Base-by-base conservation (phyloP, 2,888 invertebrate species). In the Zygaena filipendulae region DNA sequence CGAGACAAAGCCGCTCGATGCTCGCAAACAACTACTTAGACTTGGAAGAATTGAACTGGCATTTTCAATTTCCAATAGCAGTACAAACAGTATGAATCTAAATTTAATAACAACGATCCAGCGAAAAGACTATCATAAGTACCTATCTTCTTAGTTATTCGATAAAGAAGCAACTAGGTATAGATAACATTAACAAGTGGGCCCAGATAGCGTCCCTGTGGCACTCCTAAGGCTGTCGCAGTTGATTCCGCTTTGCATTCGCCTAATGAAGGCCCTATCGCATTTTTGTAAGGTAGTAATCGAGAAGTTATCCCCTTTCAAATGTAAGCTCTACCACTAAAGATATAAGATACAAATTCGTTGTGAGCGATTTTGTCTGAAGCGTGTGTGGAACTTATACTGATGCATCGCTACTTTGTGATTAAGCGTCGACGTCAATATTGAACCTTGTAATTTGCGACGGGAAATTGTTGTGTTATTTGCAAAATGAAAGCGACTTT, bases 51-150 rank as follows among this genome's bases (percentile, higher is more conserved):
- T 60, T 52, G 58, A 50, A 50, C 47, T 32, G 45, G 31, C 31
- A 49, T 50, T 59, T 55, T 50, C 48, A 56, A 59, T 58, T 57
- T 50, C 47, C 50, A 47, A 54, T 56, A 59, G 58, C 54, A 52
- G 51, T 45, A 43, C 35, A 32, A n/a, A 14, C 33, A 30, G 33
- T 30, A 38, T 13, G 35, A 33, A 33, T 43, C 41, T 39, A 40
- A 43, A n/a, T n/a, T n/a, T n/a, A n/a, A n/a, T n/a, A n/a, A n/a
- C n/a, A n/a, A 35, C 33, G 37, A 20, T 27, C 32, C 16, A 36
- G 29, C 32, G 43, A 42, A 50, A 47, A 46, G 32, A 38, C 45
- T 39, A 42, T 46, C 43, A 48, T 49, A 46, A 47, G 40, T n/a
- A n/a, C n/a, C n/a, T n/a, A n/a, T n/a, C 38, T 40, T 32, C 39